Evolutionary conservation across 2,888 invertebrate genomes (phyloP), one percentile per base, ranked within the genome.

Genomic region (Ischnus inquisitorius): DNA sequence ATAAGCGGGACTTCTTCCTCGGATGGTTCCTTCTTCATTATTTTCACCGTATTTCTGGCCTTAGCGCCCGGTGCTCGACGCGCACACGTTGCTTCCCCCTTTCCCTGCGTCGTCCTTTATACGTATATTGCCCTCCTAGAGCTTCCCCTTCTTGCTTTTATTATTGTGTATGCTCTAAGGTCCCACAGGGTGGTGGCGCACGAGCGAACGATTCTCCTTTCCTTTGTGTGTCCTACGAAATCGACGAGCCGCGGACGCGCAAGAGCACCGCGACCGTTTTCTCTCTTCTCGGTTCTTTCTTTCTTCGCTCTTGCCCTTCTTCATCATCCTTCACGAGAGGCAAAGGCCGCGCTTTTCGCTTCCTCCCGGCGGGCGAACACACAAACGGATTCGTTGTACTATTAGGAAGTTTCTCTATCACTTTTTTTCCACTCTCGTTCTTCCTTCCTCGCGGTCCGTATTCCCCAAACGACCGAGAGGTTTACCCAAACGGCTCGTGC

Each of bases 31-130:
- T 67, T 60, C 67, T 79, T 75, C 75, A 82, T 86, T 78, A 69
- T 82, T 78, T 34, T 43, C 71, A 72, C 34, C 51, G 51, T 82
- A 71, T 76, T 72, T 65, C 68, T 34, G 34, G 74, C 62, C 46
- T 64, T 34, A 68, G 72, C 19, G 57, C 25, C 25, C 57, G 57
- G 12, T 57, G 22, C 34, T 57, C 48, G 12, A 25, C 39, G 22
- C 8, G 86, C 87, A 85, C 88, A 82, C 88, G 86, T 83, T 79
- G 84, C 84, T 80, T 75, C 84, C 84, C 79, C 65, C 67, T 74
- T 62, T 75, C 78, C 74, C 57, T 62, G 46, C 77, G 67, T 28
- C 74, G 64, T 64, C 77, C 67, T 62, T 54, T 41, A n/a, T n/a
- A 57, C 64, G 62, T 72, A 43, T 68, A 64, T 79, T 72, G 39